A percentile compares a stretch with the other conserved stretches of the same genome.
These are phyloP conservation scores for Oreortyx pictus DNA, from an alignment of 2,797 vertebrate genomes.

Conservation along the genomic window DNA sequence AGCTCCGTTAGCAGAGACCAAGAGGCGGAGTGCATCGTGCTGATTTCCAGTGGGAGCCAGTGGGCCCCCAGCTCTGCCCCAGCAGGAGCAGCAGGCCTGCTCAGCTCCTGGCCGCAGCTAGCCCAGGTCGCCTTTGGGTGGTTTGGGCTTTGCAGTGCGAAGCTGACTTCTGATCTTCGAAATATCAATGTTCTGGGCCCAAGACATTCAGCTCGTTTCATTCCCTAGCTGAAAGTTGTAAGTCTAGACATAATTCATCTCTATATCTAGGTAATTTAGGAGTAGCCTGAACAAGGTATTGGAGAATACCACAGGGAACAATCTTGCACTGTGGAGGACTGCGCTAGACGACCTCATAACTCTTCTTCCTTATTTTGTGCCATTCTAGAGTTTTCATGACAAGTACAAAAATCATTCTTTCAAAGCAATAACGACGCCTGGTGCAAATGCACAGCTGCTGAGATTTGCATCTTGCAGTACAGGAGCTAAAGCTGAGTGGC, in stretches of 20 bases:
- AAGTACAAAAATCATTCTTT: constrained; percentile 20
- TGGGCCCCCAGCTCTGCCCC: not conserved
- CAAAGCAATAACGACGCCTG: not conserved
- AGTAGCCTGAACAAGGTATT: not conserved
- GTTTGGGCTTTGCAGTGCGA: not conserved
- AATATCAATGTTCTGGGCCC: not conserved
- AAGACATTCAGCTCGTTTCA: not conserved
- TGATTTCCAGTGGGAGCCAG: not conserved
- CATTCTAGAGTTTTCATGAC: not conserved
- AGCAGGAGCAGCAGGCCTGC: not conserved
- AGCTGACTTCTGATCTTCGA: not conserved
- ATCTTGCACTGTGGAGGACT: not conserved
- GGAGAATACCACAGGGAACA: not conserved
- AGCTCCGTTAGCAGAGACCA: not conserved
- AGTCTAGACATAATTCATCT: not conserved
- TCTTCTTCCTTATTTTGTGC: not conserved
- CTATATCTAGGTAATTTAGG: not conserved
- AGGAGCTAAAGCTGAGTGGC: not conserved
- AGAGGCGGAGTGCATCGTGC: not conserved
- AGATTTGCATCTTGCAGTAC: not conserved
- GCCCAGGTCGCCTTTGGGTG: not conserved
- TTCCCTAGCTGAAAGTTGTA: not conserved
- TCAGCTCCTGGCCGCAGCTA: not conserved
- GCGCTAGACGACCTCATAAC: not conserved
- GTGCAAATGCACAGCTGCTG: not conserved